A percentile compares a stretch with the other conserved stretches of the same genome.
Conservation (phyloP, 23 tunicate species). For the Halocynthia aurantium region DNA sequence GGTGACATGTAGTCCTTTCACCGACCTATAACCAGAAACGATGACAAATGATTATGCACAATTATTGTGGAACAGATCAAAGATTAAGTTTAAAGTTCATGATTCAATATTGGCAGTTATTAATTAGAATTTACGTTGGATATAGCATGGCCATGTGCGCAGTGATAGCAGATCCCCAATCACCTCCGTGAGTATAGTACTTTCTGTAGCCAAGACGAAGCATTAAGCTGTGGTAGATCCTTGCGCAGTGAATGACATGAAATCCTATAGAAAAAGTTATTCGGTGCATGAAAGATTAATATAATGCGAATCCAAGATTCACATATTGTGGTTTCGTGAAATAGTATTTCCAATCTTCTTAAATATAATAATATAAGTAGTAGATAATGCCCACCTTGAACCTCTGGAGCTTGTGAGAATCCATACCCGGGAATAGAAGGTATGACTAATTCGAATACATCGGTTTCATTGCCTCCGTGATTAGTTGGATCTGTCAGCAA, state of each 20-base stretch:
- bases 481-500: slow-evolving; percentile 49
- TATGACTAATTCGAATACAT: slow-evolving; percentile 50
- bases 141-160: slow-evolving; percentile 49
- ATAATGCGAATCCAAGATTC: background rate
- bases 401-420: slow-evolving; percentile 76
- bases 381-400: background rate
- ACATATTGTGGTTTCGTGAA: no score
- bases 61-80: background rate
- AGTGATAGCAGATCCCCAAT: slow-evolving; percentile 74
- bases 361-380: no score
- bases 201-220: slow-evolving; percentile 67
- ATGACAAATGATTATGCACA: background rate
- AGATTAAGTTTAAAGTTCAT: background rate
- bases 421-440: slow-evolving; percentile 96
- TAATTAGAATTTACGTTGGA: slow-evolving; percentile 52
- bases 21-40: slow-evolving; percentile 23
- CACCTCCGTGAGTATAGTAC: slow-evolving; percentile 81
- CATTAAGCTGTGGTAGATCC: slow-evolving; percentile 90
- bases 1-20: slow-evolving; percentile 72
- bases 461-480: slow-evolving; percentile 75
- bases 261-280: slow-evolving; percentile 40
- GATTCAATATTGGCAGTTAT: background rate
- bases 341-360: no score
- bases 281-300: background rate
- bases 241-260: slow-evolving; percentile 51